Evolutionary conservation across 2,888 invertebrate species (phyloP).

Genomic region (Drosophila pegasa): DNA sequence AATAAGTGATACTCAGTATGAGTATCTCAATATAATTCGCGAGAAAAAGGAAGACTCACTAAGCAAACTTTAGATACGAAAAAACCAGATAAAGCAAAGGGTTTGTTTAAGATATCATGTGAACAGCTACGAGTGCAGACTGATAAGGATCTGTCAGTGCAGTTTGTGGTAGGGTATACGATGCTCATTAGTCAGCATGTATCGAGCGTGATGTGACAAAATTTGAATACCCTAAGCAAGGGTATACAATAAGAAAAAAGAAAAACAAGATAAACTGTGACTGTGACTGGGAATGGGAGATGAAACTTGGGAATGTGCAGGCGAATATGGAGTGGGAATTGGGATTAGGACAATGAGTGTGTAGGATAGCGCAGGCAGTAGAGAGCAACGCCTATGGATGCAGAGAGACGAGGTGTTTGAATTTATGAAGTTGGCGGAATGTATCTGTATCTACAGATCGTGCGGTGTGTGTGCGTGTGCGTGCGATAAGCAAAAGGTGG

Average conservation of each 20-base stretch:
- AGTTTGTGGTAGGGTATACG: constrained; percentile 1
- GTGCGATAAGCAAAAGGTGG: constrained; percentile 56
- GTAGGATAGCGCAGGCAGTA: constrained; percentile 10
- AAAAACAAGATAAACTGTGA: constrained; percentile 10
- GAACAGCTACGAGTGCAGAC: background rate
- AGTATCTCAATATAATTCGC: background rate
- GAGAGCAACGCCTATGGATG: background rate
- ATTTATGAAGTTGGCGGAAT: constrained; percentile 61
- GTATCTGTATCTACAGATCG: constrained; percentile 52
- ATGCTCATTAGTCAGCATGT: constrained; percentile 5
- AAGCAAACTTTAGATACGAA: background rate
- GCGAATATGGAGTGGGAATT: constrained; percentile 41
- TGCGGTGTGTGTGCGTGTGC: constrained; percentile 18
- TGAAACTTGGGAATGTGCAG: constrained; percentile 11
- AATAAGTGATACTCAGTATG: background rate
- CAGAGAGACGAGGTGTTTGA: constrained; percentile 52
- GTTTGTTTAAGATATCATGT: background rate
- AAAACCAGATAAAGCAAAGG: background rate
- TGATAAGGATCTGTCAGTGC: background rate
- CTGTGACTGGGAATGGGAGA: background rate
- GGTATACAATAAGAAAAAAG: constrained; percentile 5
- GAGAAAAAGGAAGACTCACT: background rate
- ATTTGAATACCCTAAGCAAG: constrained; percentile 15
- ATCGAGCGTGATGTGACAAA: constrained; percentile 27
- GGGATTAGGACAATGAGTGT: constrained; percentile 61